phyloP scores from a whole-genome alignment of 1,140 invertebrate species.

The Drosophila kikkawai region DNA sequence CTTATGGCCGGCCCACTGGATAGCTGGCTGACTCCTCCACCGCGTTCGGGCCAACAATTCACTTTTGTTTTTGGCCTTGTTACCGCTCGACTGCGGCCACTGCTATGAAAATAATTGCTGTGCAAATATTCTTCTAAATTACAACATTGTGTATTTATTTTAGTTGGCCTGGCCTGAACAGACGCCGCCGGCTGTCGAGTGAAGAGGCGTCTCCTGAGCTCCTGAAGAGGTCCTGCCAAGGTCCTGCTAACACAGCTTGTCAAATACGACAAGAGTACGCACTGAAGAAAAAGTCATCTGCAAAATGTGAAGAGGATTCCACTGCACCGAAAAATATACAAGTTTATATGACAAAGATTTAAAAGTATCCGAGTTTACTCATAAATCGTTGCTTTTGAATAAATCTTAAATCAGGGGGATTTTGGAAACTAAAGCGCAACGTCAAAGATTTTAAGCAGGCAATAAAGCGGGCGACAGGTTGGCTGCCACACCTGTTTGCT shows the following conservation, averaged over 20 bases:
- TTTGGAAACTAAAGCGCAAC: conserved; percentile 5
- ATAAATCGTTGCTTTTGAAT: neutral
- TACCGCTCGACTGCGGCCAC: conserved; percentile 42
- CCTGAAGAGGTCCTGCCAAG: conserved; percentile 43
- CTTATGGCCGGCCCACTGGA: conserved; percentile 15
- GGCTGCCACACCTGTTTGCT: conserved; percentile 37
- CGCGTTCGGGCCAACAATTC: conserved; percentile 61
- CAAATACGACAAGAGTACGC: conserved; percentile 9
- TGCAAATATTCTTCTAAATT: conserved; percentile 79
- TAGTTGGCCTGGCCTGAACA: conserved; percentile 54
- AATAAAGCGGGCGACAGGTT: conserved; percentile 32
- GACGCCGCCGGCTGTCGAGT: conserved; percentile 30
- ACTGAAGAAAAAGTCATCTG: conserved; percentile 14
- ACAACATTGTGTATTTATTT: conserved; percentile 78
- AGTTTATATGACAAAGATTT: neutral
- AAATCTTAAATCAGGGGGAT: neutral
- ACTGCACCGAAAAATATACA: neutral
- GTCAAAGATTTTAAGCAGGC: conserved; percentile 37
- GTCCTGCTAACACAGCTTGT: conserved; percentile 32
- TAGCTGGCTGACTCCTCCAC: conserved; percentile 19
- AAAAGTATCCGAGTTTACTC: neutral
- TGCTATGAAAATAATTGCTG: conserved; percentile 76
- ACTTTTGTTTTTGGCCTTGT: conserved; percentile 75
- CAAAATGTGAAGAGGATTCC: neutral
- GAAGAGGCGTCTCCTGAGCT: conserved; percentile 43